Percentiles rank a stretch among this genome's conserved stretches.
phyloP scores from a whole-genome alignment of 1,140 invertebrate genomes.

The Teleogryllus occipitalis region DNA sequence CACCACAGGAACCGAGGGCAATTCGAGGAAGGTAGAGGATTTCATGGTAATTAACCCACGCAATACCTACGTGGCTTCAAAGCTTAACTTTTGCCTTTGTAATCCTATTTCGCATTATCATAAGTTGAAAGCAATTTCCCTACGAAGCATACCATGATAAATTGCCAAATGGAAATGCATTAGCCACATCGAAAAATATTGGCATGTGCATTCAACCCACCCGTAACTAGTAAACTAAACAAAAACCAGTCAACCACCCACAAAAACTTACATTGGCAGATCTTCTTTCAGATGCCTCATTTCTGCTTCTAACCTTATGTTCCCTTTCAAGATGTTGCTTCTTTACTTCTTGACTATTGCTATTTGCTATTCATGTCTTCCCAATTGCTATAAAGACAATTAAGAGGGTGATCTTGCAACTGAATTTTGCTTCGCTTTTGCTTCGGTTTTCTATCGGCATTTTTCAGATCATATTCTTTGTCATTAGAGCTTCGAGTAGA shows the following conservation, averaged over 20 bases:
- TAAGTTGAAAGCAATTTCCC: background rate
- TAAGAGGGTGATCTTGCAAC: constrained; percentile 7
- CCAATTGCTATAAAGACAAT: background rate
- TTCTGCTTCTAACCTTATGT: background rate
- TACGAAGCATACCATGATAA: no score
- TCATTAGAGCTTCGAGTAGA: constrained; percentile 18
- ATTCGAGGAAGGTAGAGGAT: background rate
- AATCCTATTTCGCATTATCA: background rate
- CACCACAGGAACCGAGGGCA: no score
- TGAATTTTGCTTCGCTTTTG: constrained; percentile 10
- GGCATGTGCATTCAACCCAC: background rate
- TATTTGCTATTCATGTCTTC: background rate
- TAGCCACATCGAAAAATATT: no score
- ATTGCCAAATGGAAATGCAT: no score
- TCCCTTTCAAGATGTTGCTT: background rate
- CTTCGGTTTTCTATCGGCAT: constrained; percentile 1
- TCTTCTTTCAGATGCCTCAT: constrained; percentile 4
- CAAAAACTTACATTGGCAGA: background rate
- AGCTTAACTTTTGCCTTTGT: background rate
- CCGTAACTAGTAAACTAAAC: background rate
- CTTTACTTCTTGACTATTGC: background rate
- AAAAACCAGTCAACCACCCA: background rate
- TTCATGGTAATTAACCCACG: background rate
- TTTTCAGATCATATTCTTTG: constrained; percentile 23
- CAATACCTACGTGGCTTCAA: background rate